These are phyloP conservation scores for Drosophila jambulina DNA, from an alignment of 1,140 invertebrate genomes.

Conservation along the genomic window DNA sequence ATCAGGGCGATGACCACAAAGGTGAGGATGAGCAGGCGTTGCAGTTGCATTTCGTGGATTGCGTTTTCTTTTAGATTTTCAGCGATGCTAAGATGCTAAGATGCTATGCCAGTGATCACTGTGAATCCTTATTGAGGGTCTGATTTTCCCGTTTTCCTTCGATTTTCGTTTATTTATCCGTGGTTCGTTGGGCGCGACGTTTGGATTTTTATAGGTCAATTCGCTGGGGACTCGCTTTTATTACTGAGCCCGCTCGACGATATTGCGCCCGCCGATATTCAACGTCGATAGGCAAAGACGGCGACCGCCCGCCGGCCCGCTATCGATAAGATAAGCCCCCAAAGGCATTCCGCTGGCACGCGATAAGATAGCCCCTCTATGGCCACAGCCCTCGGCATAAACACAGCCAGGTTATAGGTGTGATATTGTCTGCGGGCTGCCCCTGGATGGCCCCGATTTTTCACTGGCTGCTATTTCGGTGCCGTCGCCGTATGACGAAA, in stretches of 20 bases:
- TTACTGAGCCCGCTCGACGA: constrained; percentile 46
- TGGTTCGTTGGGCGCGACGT: constrained; percentile 12
- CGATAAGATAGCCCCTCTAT: constrained; percentile 45
- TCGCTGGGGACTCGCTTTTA: constrained; percentile 46
- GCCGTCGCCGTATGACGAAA: constrained; percentile 51
- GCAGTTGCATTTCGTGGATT: constrained; percentile 45
- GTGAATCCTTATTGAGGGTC: neutral
- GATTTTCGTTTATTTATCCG: neutral
- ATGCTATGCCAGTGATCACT: neutral
- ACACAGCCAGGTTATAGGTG: neutral
- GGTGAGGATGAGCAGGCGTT: constrained; percentile 37
- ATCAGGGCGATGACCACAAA: constrained; percentile 39
- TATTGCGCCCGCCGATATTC: constrained; percentile 57
- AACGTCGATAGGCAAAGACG: constrained; percentile 45
- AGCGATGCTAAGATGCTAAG: neutral
- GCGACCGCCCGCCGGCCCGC: constrained; percentile 33
- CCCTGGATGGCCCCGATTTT: neutral
- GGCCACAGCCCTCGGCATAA: constrained; percentile 21
- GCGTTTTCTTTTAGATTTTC: no score
- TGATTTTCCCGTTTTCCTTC: neutral
- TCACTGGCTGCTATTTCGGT: constrained; percentile 41
- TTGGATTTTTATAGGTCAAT: constrained; percentile 12
- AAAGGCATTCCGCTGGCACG: constrained; percentile 43
- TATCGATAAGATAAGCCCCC: constrained; percentile 52
- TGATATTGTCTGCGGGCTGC: constrained; percentile 16